A percentile compares a stretch with the other conserved stretches of the same genome.
Conservation (phyloP, 2,113 vertebrate genomes). For the Tretioscincus oriximinensis region DNA sequence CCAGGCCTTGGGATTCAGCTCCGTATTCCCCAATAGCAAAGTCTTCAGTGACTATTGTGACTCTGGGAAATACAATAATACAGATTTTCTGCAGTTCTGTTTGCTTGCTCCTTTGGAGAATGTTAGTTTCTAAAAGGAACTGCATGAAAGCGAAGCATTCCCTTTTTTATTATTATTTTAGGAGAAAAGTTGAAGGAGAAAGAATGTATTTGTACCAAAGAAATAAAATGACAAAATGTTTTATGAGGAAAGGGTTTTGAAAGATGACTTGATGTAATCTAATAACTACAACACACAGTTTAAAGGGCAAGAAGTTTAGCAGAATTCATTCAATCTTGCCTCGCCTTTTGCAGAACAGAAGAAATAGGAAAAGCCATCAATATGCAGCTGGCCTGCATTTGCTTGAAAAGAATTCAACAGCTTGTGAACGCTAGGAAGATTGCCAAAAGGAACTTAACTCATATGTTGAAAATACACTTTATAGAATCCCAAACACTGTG, state of each 20-base stretch:
- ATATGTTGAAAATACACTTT: neutral
- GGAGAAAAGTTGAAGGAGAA: constrained; percentile 45
- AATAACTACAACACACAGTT: constrained; percentile 38
- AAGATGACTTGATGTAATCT: constrained; percentile 42
- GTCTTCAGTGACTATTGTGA: too few species aligned
- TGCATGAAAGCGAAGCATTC: constrained; percentile 39
- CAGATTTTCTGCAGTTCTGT: constrained; percentile 32
- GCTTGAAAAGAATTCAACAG: neutral
- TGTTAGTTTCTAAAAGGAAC: constrained; percentile 23
- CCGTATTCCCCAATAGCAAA: too few species aligned
- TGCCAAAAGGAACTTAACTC: neutral
- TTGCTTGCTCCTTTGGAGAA: neutral
- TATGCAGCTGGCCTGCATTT: neutral
- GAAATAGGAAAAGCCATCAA: constrained; percentile 10
- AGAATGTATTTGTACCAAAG: constrained; percentile 31
- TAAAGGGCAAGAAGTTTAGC: constrained; percentile 44
- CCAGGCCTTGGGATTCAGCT: too few species aligned
- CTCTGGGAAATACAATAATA: constrained; percentile 21
- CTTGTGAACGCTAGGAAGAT: neutral
- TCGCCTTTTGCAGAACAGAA: constrained; percentile 31
- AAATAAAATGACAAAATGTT: constrained; percentile 39
- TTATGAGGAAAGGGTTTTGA: constrained; percentile 35
- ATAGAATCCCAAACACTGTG: neutral
- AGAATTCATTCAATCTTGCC: constrained; percentile 37
- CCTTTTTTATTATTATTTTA: constrained; percentile 41